Conservation (phyloP, 2,888 invertebrate species). For the Tetrapedia diversipes region DNA sequence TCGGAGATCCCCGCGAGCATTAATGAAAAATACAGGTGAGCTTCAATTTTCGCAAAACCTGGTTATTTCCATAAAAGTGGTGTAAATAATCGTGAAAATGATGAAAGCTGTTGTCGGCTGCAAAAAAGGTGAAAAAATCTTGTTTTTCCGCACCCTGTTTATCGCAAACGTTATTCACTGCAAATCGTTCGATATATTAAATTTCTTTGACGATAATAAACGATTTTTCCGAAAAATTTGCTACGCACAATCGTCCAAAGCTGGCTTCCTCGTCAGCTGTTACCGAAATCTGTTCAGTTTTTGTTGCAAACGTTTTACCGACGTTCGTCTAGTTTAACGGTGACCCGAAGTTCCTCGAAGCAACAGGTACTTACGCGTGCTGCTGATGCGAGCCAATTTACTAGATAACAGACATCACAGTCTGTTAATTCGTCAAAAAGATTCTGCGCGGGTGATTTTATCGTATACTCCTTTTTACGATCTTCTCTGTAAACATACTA, state of each 20-base stretch:
- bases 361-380: slow-evolving; percentile 44
- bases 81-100: too few species aligned
- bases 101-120: not conserved
- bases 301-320: slow-evolving; percentile 21
- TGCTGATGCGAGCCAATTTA: slow-evolving; percentile 2
- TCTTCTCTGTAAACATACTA: too few species aligned
- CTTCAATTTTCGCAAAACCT: not conserved
- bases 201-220: slow-evolving; percentile 20
- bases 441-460: not conserved
- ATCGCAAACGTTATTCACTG: not conserved
- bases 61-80: too few species aligned
- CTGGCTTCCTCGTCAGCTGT: not conserved
- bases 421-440: slow-evolving; percentile 5
- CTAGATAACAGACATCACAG: not conserved
- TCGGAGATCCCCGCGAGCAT: too few species aligned
- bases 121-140: not conserved
- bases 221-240: slow-evolving; percentile 9
- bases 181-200: not conserved
- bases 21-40: too few species aligned
- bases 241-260: not conserved
- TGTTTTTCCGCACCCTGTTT: not conserved
- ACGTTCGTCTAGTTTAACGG: slow-evolving; percentile 17
- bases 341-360: slow-evolving; percentile 6
- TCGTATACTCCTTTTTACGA: too few species aligned
- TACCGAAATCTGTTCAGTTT: slow-evolving; percentile 3